A percentile compares a stretch with the other conserved stretches of the same genome.
phyloP scores from a whole-genome alignment of 2,797 vertebrate species.

The Myotis vivesi region DNA sequence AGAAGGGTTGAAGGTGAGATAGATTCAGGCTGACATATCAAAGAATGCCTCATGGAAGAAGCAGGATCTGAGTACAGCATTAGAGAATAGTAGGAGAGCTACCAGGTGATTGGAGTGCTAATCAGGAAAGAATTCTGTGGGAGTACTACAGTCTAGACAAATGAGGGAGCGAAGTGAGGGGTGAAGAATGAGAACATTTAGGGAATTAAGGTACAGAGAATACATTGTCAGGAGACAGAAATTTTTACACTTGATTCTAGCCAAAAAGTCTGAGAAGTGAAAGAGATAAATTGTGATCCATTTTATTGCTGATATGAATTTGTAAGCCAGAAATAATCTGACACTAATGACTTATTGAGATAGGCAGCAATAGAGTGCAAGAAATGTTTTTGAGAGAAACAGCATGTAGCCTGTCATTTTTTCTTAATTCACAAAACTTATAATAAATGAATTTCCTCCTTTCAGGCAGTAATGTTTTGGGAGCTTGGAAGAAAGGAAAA shows the following conservation, averaged over 20 bases:
- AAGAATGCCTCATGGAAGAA: not conserved
- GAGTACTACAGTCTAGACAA: not conserved
- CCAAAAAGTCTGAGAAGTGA: not conserved
- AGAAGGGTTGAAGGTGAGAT: not conserved
- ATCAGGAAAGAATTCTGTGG: not conserved
- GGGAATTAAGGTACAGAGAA: not conserved
- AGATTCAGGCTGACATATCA: not conserved
- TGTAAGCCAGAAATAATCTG: constrained; percentile 1
- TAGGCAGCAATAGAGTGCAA: not conserved
- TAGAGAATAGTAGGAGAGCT: not conserved
- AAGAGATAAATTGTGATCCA: not conserved
- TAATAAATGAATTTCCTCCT: not conserved
- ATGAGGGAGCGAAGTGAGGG: not conserved
- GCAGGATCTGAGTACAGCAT: not conserved
- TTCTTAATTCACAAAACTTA: not conserved
- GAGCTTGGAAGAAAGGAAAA: not conserved
- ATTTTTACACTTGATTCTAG: not conserved
- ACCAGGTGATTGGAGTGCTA: not conserved
- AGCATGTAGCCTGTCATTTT: not conserved
- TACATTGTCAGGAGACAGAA: not conserved
- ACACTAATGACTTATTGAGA: not conserved
- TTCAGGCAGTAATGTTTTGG: not conserved
- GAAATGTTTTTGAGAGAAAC: not conserved
- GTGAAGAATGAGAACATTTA: not conserved
- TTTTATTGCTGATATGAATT: not conserved